These are phyloP conservation scores for Tenebrosternarchus preto DNA, from an alignment of 2,113 vertebrate species.

Conservation along the genomic window DNA sequence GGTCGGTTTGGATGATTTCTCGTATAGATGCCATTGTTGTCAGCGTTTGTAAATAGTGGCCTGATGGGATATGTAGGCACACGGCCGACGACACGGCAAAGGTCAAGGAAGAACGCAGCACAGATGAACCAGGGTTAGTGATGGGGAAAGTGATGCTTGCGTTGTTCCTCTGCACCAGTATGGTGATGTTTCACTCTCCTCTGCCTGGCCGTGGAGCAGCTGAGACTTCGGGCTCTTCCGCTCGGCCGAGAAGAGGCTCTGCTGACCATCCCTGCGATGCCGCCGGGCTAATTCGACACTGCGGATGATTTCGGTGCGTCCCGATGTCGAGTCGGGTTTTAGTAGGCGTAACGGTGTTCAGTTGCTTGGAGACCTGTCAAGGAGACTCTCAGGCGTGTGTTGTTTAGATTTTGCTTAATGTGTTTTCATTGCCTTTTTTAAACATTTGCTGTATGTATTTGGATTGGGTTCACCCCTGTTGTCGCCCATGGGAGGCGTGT, in stretches of 20 bases:
- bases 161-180: conserved; percentile 91
- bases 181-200: conserved; percentile 80
- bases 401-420: background rate
- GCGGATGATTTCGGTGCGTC: too few species aligned
- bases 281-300: too few species aligned
- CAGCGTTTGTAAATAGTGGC: background rate
- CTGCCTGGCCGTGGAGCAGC: conserved; percentile 63
- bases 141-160: conserved; percentile 88
- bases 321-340: conserved; percentile 35
- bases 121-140: conserved; percentile 79
- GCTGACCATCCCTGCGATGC: background rate
- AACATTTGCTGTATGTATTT: conserved; percentile 24
- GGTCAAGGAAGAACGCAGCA: conserved; percentile 63
- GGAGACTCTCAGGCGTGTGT: background rate
- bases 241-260: background rate
- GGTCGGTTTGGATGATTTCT: background rate
- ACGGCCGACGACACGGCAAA: conserved; percentile 69
- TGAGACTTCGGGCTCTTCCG: background rate
- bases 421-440: conserved; percentile 16
- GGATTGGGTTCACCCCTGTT: conserved; percentile 18
- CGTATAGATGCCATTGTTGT: background rate
- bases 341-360: conserved; percentile 28
- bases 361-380: conserved; percentile 20
- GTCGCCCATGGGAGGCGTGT: conserved; percentile 2
- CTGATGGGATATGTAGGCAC: conserved; percentile 43